Evolutionary conservation across 2,113 vertebrate species (phyloP).

Genomic region (Pseudorasbora parva): DNA sequence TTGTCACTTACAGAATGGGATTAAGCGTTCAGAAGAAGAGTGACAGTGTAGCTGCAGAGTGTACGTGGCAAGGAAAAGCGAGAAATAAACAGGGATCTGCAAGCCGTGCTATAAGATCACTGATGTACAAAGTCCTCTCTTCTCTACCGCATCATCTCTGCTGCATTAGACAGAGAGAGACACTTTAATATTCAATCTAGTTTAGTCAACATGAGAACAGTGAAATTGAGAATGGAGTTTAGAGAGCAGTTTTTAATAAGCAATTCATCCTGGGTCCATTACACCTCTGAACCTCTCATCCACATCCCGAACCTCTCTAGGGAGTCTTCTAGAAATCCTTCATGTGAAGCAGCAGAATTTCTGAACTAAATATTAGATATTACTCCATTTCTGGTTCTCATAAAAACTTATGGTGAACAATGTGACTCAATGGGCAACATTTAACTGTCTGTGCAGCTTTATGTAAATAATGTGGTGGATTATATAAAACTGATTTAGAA

Average conservation of each 20-base stretch:
- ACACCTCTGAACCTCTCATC: neutral
- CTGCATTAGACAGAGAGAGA: neutral
- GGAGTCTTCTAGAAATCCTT: neutral
- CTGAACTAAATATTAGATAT: neutral
- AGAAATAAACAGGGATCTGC: neutral
- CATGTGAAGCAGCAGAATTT: neutral
- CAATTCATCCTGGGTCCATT: constrained; percentile 20
- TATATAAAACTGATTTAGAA: constrained; percentile 22
- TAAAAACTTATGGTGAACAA: neutral
- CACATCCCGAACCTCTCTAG: neutral
- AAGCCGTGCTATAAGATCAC: neutral
- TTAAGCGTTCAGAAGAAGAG: neutral
- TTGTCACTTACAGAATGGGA: neutral
- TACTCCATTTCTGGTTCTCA: neutral
- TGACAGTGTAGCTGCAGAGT: neutral
- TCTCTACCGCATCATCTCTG: neutral
- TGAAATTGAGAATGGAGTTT: constrained; percentile 30
- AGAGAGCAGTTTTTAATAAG: constrained; percentile 21
- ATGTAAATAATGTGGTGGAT: neutral
- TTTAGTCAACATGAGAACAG: constrained; percentile 8
- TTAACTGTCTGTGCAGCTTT: neutral
- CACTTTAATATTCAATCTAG: constrained; percentile 26
- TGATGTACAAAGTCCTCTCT: constrained; percentile 8
- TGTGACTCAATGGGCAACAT: neutral
- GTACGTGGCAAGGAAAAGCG: neutral